phyloP scores from a whole-genome alignment of 2,113 vertebrate species.

The Oncorhynchus masou region DNA sequence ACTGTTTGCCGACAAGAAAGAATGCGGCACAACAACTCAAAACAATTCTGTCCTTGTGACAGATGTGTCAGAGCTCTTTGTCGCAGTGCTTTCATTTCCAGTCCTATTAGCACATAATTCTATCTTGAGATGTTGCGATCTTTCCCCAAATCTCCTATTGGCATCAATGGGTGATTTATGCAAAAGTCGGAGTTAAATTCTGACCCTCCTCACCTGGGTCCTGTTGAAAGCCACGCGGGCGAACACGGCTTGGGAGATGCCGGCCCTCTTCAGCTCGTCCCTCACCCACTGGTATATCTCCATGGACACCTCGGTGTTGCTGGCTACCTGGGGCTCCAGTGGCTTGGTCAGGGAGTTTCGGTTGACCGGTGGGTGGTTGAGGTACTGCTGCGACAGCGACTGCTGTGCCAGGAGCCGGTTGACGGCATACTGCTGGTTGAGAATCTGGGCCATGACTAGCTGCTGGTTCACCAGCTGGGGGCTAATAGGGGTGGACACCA shows the following conservation, averaged over 20 bases:
- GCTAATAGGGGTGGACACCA: constrained; percentile 97
- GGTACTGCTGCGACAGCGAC: constrained; percentile 98
- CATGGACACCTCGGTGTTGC: constrained; percentile 94
- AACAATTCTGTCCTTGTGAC: not conserved
- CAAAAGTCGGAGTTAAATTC: too few species aligned
- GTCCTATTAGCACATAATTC: not conserved
- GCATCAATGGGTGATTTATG: too few species aligned
- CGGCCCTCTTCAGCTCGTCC: constrained; percentile 97
- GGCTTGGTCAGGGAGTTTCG: constrained; percentile 92
- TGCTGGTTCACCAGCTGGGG: constrained; percentile 99
- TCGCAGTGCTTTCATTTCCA: not conserved
- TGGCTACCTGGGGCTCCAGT: constrained; percentile 91
- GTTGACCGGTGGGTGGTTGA: constrained; percentile 98
- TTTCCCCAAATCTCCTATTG: too few species aligned
- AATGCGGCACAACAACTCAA: not conserved
- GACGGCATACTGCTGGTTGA: constrained; percentile 99
- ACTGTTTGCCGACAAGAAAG: not conserved
- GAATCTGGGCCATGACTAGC: constrained; percentile 98
- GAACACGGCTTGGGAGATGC: constrained; percentile 99
- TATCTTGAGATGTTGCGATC: too few species aligned
- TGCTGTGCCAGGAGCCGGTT: constrained; percentile 98
- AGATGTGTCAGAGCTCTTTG: not conserved
- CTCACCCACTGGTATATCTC: constrained; percentile 99
- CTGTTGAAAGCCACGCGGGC: constrained; percentile 99
- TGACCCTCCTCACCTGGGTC: constrained; percentile 86